A percentile compares a stretch with the other conserved stretches of the same genome.
Conservation (phyloP, 2,888 invertebrate genomes). For the Tipula confusa region DNA sequence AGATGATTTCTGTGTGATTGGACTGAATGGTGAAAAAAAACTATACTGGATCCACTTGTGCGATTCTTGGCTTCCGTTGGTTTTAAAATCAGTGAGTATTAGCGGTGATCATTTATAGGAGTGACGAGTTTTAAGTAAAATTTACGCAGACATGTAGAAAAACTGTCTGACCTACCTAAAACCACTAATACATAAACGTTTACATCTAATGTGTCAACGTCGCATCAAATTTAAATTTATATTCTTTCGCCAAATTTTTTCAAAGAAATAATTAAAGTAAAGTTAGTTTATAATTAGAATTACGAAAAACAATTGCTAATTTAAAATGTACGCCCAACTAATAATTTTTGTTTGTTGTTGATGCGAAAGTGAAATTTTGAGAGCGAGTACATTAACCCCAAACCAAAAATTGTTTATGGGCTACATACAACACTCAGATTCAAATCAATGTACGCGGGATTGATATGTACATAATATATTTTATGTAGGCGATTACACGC, state of each 20-base stretch:
- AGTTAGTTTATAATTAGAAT: neutral
- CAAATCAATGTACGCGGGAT: neutral
- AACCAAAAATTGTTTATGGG: neutral
- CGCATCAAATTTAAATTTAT: neutral
- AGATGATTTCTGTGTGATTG: too few species aligned
- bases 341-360: too few species aligned
- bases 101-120: too few species aligned
- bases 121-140: too few species aligned
- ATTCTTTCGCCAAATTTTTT: neutral
- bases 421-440: neutral
- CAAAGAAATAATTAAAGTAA: neutral
- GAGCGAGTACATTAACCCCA: neutral
- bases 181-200: neutral
- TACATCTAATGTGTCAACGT: neutral
- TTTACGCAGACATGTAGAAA: neutral
- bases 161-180: neutral
- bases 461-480: neutral
- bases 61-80: too few species aligned
- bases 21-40: too few species aligned
- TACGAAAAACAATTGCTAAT: neutral
- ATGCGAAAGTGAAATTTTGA: neutral
- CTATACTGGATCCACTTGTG: too few species aligned
- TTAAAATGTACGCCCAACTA: neutral
- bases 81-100: too few species aligned
- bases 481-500: neutral